Evolutionary conservation across 2,797 vertebrate genomes (phyloP).

Genomic region (Spinus olivaceus): DNA sequence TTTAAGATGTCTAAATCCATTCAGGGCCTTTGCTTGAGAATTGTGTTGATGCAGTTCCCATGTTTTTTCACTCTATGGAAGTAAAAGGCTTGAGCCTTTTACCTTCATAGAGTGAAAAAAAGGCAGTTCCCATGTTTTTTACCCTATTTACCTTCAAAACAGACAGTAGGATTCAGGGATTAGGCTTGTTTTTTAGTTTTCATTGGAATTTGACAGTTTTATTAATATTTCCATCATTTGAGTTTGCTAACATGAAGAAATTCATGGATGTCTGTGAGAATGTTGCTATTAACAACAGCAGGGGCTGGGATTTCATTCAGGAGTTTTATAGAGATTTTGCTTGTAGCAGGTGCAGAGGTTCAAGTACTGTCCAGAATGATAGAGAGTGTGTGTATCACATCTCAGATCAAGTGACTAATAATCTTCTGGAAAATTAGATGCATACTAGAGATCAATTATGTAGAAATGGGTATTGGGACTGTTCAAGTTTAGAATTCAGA

Average conservation of each 20-base stretch:
- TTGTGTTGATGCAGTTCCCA: neutral
- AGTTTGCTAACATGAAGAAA: neutral
- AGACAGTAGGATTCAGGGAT: neutral
- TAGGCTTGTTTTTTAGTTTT: neutral
- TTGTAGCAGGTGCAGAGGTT: neutral
- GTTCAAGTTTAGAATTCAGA: neutral
- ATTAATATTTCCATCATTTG: neutral
- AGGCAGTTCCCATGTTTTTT: neutral
- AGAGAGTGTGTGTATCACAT: accelerated
- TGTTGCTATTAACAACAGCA: neutral
- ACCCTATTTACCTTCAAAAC: neutral
- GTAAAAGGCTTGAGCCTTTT: neutral
- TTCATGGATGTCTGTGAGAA: neutral
- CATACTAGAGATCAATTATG: neutral
- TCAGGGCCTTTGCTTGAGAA: neutral
- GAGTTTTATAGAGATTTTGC: neutral
- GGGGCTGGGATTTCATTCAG: neutral
- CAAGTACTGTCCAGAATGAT: neutral
- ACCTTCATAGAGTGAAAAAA: neutral
- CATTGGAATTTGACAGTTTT: neutral
- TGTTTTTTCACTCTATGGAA: neutral
- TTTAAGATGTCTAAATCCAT: neutral
- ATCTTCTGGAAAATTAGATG: neutral
- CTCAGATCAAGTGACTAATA: neutral
- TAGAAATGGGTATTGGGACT: neutral